Evolutionary conservation across 2,888 invertebrate species (phyloP).

Genomic region (Hypselothyrea guttata): DNA sequence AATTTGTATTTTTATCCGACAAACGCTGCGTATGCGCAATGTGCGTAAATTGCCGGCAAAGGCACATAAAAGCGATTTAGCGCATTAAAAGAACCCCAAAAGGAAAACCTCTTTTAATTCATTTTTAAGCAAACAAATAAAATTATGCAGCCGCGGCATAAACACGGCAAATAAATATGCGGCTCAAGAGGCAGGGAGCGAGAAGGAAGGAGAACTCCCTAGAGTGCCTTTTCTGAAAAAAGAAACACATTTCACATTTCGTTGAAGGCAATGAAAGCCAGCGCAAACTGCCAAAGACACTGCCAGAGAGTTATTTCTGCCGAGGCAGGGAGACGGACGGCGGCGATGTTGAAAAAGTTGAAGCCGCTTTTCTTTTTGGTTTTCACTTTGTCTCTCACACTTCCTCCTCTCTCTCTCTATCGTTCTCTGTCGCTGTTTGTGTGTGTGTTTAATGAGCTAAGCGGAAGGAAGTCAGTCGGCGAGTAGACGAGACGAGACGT

Average conservation of each 20-base stretch:
- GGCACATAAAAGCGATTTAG: constrained; percentile 71
- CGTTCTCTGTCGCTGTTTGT: constrained; percentile 12
- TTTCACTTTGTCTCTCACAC: constrained; percentile 7
- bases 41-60: constrained; percentile 42
- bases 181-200: not conserved
- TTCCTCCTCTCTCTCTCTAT: not conserved
- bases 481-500: constrained; percentile 39
- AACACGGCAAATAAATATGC: constrained; percentile 72
- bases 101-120: constrained; percentile 68
- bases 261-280: constrained; percentile 48
- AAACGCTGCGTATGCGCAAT: constrained; percentile 51
- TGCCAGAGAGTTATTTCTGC: constrained; percentile 54
- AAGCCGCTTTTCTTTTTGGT: not conserved
- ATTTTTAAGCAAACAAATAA: constrained; percentile 79
- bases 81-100: constrained; percentile 48
- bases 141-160: constrained; percentile 71
- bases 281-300: constrained; percentile 57
- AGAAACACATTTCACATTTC: constrained; percentile 64
- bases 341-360: constrained; percentile 27
- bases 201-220: constrained; percentile 48
- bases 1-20: not conserved
- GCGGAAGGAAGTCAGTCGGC: constrained; percentile 78
- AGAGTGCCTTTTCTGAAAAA: constrained; percentile 58
- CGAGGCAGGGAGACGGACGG: constrained; percentile 21
- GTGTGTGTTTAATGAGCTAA: constrained; percentile 79